These are phyloP conservation scores for Ctenopoma multispine DNA, from an alignment of 2,797 vertebrate genomes.

Conservation along the genomic window DNA sequence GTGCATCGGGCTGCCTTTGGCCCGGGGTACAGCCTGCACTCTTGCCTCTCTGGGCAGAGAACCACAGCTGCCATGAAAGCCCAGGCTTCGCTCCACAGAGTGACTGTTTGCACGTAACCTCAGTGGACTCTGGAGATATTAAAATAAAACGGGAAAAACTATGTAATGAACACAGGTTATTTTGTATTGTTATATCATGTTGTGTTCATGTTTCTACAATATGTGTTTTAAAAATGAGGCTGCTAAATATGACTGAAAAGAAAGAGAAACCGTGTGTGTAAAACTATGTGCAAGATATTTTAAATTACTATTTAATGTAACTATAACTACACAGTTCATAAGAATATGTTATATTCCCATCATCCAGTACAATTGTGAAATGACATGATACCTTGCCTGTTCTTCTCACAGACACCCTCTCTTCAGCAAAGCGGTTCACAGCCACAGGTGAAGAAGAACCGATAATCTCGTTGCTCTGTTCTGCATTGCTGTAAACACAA, in stretches of 20 bases:
- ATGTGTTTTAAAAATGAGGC: background rate
- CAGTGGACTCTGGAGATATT: slow-evolving; percentile 67
- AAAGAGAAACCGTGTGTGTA: no score
- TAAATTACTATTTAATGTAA: no score
- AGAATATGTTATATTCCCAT: background rate
- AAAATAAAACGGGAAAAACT: no score
- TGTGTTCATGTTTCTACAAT: background rate
- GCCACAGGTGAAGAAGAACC: slow-evolving; percentile 65
- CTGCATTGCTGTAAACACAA: slow-evolving; percentile 56
- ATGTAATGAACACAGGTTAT: background rate
- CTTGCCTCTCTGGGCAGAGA: slow-evolving; percentile 81
- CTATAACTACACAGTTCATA: no score
- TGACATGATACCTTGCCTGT: slow-evolving; percentile 74
- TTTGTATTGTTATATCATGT: background rate
- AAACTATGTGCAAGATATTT: no score
- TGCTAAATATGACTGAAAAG: no score
- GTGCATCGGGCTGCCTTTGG: slow-evolving; percentile 82
- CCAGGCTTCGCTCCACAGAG: slow-evolving; percentile 72
- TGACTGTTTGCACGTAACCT: slow-evolving; percentile 77
- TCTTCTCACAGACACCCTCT: slow-evolving; percentile 77
- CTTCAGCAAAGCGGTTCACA: slow-evolving; percentile 72
- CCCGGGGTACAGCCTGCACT: slow-evolving; percentile 75
- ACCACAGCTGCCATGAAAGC: slow-evolving; percentile 78
- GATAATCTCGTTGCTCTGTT: slow-evolving; percentile 45
- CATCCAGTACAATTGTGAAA: background rate